Conservation (phyloP, 2,888 invertebrate genomes). For the Euphydryas editha region DNA sequence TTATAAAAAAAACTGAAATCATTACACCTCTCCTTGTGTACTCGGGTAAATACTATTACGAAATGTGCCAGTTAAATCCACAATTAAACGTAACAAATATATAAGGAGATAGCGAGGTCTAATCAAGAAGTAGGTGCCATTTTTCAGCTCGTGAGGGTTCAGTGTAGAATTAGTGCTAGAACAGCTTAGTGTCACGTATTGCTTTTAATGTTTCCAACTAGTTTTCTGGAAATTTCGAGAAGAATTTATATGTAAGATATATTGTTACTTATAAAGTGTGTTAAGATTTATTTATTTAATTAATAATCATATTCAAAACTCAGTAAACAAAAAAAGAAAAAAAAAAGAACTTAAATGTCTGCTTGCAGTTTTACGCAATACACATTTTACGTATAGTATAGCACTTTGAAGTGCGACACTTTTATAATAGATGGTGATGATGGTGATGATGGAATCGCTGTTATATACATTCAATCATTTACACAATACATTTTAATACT, state of each 20-base stretch:
- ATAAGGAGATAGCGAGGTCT: slow-evolving; percentile 27
- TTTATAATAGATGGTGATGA: no score
- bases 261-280: not conserved
- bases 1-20: no score
- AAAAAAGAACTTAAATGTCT: no score
- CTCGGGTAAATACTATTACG: not conserved
- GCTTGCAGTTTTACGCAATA: no score
- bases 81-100: slow-evolving; percentile 31
- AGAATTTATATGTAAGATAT: not conserved
- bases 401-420: no score
- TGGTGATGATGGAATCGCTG: no score
- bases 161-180: slow-evolving; percentile 17
- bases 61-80: slow-evolving; percentile 20
- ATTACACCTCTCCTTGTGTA: not conserved
- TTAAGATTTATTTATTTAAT: no score
- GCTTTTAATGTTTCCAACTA: slow-evolving; percentile 8
- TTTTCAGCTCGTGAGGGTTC: slow-evolving; percentile 33
- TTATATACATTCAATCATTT: no score
- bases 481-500: no score
- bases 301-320: no score
- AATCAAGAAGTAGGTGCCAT: slow-evolving; percentile 34
- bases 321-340: no score
- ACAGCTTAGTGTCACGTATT: slow-evolving; percentile 18
- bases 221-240: slow-evolving; percentile 1
- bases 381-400: no score